A percentile compares a stretch with the other conserved stretches of the same genome.
Conservation (phyloP, 2,797 vertebrate species). For the Acanthurus lineatus region DNA sequence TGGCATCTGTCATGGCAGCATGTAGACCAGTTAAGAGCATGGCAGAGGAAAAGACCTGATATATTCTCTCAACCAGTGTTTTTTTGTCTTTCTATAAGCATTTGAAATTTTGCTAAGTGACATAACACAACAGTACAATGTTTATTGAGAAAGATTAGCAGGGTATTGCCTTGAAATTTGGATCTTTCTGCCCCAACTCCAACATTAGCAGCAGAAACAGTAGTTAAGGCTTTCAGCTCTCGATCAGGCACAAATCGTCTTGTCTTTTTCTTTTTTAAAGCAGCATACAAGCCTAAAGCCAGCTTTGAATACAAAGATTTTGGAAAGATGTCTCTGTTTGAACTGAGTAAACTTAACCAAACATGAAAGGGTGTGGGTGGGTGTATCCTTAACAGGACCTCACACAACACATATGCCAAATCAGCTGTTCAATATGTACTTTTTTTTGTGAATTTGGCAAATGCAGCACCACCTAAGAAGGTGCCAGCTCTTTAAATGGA, state of each 20-base stretch:
- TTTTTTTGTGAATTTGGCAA: conserved; percentile 19
- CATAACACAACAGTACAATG: accelerated
- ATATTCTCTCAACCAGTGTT: background rate
- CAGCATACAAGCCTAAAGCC: background rate
- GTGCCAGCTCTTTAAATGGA: conserved; percentile 47
- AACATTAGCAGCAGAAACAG: background rate
- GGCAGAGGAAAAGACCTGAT: background rate
- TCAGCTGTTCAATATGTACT: conserved; percentile 29
- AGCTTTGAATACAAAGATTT: background rate
- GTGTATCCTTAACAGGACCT: background rate
- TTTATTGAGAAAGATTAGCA: no score
- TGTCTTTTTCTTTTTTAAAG: background rate
- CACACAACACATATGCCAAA: conserved; percentile 9
- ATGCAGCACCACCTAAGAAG: background rate
- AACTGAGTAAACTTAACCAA: background rate
- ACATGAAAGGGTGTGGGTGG: background rate
- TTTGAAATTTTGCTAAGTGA: background rate
- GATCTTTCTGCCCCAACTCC: background rate
- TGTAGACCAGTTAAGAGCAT: background rate
- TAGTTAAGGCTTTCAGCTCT: background rate
- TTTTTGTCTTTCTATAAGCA: background rate
- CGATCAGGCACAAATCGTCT: background rate
- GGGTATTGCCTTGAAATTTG: no score
- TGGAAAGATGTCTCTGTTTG: background rate
- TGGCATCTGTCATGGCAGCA: background rate